phyloP scores from a whole-genome alignment of 1,140 invertebrate species.

The Diachasmimorpha longicaudata region DNA sequence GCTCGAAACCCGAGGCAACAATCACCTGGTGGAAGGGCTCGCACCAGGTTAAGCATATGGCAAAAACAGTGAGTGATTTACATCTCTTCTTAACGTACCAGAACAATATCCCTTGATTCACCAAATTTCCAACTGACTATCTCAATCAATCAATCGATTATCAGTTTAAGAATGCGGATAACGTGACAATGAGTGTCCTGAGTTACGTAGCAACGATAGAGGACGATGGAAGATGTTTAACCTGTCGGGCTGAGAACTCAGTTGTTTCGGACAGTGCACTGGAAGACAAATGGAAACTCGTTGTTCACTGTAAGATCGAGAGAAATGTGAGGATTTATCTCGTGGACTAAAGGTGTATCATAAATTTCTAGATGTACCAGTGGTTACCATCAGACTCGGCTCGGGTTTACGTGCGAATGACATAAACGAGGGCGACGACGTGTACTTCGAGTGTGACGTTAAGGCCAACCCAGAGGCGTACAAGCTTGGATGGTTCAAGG shows the following conservation, averaged over 20 bases:
- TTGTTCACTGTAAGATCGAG: slow-evolving; percentile 63
- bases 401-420: slow-evolving; percentile 81
- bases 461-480: slow-evolving; percentile 82
- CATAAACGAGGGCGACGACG: slow-evolving; percentile 90
- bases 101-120: not conserved
- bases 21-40: slow-evolving; percentile 85
- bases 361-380: slow-evolving; percentile 75
- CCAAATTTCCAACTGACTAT: not conserved
- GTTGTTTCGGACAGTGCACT: slow-evolving; percentile 55
- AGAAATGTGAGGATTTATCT: not conserved
- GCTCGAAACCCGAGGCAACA: slow-evolving; percentile 80
- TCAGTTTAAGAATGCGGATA: slow-evolving; percentile 48
- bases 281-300: slow-evolving; percentile 61
- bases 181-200: slow-evolving; percentile 49
- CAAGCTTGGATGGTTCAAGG: slow-evolving; percentile 83
- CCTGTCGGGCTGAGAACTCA: slow-evolving; percentile 73
- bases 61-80: slow-evolving; percentile 75
- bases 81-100: not conserved
- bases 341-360: not conserved
- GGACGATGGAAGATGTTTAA: slow-evolving; percentile 72
- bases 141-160: slow-evolving; percentile 27
- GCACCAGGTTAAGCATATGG: slow-evolving; percentile 78
- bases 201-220: slow-evolving; percentile 70
- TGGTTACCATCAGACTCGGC: slow-evolving; percentile 78
- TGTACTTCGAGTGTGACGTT: slow-evolving; percentile 90